Evolutionary conservation across 2,113 vertebrate species (phyloP), one percentile per base, ranked within the genome.

Genomic region (Lycocorax pyrrhopterus): DNA sequence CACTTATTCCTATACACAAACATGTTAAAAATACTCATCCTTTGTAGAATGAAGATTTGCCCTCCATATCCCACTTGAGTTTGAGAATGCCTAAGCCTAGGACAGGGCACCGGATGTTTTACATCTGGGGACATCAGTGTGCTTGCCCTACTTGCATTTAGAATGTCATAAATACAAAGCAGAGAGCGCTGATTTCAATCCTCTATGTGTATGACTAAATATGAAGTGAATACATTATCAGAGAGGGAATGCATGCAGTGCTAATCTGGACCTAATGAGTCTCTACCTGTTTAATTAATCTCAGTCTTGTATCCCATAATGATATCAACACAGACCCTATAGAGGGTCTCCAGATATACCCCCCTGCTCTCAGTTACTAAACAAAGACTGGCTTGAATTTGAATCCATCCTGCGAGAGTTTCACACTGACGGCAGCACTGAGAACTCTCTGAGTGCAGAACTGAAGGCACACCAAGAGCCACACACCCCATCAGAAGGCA

Each of bases 191-290:
- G 39, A 22, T 76, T 78, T 56, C 46, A 46, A 49, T 27, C 33
- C n/a, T 41, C 51, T 12, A 3, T 21, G 35, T 3, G 2, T 6
- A 1, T 5, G 26, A 9, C 11, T 26, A 11, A 66, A 29, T 5
- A 52, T 2, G 3, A 80, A 53, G 15, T 56, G 19, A 69, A 47
- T 5, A 3, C 3, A 41, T 51, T 16, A 10, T 3, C 27, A 51
- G 25, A 33, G 6, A 66, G 56, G 55, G 67, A 16, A 5, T 87
- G 49, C n/a, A 18, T 5, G 32, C 46, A 74, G 41, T 16, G 22
- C 15, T 37, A 32, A n/a, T 30, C 37, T 53, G 47, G 29, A 12
- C 7, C 21, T 67, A 78, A 85, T 9, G 12, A 87, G 74, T 15
- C 30, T 53, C 43, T 29, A 83, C 47, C 32, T 30, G 16, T 43